Conservation (phyloP, 2,113 vertebrate genomes). For the Tympanuchus pallidicinctus region DNA sequence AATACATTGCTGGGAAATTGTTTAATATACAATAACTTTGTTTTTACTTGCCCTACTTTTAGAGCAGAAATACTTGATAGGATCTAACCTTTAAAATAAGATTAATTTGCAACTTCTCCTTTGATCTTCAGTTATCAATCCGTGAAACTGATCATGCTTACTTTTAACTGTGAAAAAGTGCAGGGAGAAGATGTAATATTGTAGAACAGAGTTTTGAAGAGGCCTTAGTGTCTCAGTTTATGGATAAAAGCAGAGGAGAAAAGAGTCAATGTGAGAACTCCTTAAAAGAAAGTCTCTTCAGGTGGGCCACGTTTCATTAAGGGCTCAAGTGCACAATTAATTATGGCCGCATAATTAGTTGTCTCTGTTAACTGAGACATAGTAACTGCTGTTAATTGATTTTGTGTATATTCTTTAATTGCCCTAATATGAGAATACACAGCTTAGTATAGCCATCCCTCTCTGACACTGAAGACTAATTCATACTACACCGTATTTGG, state of each 20-base stretch:
- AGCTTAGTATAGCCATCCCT: background rate
- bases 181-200: background rate
- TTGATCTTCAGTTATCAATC: background rate
- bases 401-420: background rate
- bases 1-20: background rate
- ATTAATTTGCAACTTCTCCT: background rate
- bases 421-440: background rate
- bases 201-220: background rate
- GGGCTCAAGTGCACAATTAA: background rate
- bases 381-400: slow-evolving; percentile 10
- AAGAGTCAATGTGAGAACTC: background rate
- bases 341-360: background rate
- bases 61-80: background rate
- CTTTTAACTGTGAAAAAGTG: background rate
- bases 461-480: background rate
- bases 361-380: background rate
- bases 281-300: background rate
- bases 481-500: background rate
- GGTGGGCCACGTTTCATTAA: background rate
- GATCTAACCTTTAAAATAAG: background rate
- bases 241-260: background rate
- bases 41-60: background rate
- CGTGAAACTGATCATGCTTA: background rate
- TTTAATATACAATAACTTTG: background rate
- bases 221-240: background rate